phyloP scores from a whole-genome alignment of 2,797 vertebrate genomes.

The Acanthornis magna region DNA sequence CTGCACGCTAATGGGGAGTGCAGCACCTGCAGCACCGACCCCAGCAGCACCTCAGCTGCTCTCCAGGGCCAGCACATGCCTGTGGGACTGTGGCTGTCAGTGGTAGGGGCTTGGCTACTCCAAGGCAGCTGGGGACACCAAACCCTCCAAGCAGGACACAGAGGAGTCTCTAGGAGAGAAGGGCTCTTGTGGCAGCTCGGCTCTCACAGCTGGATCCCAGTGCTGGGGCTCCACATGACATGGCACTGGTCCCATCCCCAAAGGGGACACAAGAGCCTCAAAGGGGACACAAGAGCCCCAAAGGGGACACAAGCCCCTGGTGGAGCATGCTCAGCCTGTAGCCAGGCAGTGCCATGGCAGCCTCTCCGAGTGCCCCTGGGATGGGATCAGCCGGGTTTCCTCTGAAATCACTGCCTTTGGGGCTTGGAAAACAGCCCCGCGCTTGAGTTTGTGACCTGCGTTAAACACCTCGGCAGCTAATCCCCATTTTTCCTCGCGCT shows the following conservation, averaged over 20 bases:
- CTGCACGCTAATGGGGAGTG: neutral
- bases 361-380: neutral
- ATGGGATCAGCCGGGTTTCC: neutral
- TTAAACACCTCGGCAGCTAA: slow-evolving; percentile 63
- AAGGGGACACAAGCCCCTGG: neutral
- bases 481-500: slow-evolving; percentile 25
- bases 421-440: slow-evolving; percentile 18
- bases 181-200: fast-evolving
- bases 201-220: neutral
- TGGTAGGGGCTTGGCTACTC: neutral
- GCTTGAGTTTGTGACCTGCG: slow-evolving; percentile 53
- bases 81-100: fast-evolving
- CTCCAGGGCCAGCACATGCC: neutral
- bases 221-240: fast-evolving
- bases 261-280: fast-evolving
- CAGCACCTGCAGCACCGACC: neutral
- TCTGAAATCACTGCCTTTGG: neutral
- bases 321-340: neutral
- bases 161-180: neutral
- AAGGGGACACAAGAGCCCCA: fast-evolving
- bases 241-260: fast-evolving
- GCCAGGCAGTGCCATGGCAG: fast-evolving
- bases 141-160: neutral
- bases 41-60: neutral
- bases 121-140: neutral